Conservation (phyloP, 35 echinoderm and acorn worm species). For the Apostichopus japonicus region DNA sequence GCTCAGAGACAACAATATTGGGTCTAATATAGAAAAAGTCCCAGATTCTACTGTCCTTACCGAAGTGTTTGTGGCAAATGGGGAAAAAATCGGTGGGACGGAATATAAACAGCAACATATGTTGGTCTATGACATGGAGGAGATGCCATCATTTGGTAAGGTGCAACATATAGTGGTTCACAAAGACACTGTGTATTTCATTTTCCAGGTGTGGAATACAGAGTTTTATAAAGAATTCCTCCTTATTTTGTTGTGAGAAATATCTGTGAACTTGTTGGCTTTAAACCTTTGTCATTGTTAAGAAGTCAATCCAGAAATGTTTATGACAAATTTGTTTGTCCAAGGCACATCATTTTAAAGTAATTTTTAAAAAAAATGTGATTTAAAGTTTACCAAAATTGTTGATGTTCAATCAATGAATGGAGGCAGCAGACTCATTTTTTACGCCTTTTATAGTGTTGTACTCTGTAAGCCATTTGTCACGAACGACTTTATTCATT, state of each 20-base stretch:
- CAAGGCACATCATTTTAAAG: constrained; percentile 52
- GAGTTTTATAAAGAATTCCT: constrained; percentile 9
- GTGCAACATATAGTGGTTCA: constrained; percentile 35
- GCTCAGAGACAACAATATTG: not conserved
- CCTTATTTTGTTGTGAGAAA: constrained; percentile 6
- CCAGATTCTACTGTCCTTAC: constrained; percentile 33
- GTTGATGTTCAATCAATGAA: too few species aligned
- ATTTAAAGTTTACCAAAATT: too few species aligned
- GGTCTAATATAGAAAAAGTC: not conserved
- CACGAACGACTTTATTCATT: too few species aligned
- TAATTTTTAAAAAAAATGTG: too few species aligned
- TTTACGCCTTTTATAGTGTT: too few species aligned
- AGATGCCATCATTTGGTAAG: constrained; percentile 49
- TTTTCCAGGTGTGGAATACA: constrained; percentile 32
- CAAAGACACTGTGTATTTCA: constrained; percentile 42
- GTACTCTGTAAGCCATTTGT: too few species aligned
- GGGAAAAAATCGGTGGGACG: constrained; percentile 52
- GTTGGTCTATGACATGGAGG: constrained; percentile 19
- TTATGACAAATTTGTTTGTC: constrained; percentile 9
- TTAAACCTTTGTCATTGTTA: constrained; percentile 5
- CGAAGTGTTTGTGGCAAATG: constrained; percentile 48
- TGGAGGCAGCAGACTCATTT: too few species aligned
- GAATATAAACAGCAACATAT: too few species aligned
- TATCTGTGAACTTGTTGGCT: constrained; percentile 45
- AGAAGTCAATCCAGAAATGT: constrained; percentile 18